These are phyloP conservation scores for Whitmania pigra DNA, from an alignment of 1,140 invertebrate genomes.

Conservation along the genomic window DNA sequence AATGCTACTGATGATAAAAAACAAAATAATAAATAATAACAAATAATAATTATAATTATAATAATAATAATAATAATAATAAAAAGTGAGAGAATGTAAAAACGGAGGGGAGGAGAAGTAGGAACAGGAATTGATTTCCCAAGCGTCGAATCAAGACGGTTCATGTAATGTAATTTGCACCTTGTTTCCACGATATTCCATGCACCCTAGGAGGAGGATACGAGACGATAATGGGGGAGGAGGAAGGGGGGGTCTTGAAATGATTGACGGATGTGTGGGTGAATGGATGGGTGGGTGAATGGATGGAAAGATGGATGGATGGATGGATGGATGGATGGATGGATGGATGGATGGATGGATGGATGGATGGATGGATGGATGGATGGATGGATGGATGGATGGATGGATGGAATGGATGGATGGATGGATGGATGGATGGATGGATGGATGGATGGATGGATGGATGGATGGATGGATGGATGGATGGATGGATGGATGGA, in stretches of 20 bases:
- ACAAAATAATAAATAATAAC: too few relatives aligned
- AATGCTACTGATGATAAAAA: background rate
- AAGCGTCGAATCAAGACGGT: background rate
- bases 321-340: background rate
- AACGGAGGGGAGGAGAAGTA: background rate
- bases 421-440: background rate
- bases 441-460: too few relatives aligned
- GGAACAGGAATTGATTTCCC: constrained; percentile 4
- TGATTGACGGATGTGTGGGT: background rate
- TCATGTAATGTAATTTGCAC: background rate
- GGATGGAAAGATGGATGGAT: background rate
- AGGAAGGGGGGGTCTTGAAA: background rate
- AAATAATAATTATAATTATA: too few relatives aligned
- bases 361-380: background rate
- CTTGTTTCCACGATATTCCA: too few relatives aligned
- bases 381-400: background rate
- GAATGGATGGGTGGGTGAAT: background rate
- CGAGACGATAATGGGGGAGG: too few relatives aligned
- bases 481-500: background rate
- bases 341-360: background rate
- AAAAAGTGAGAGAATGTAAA: background rate
- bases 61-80: too few relatives aligned
- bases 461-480: constrained; percentile 4
- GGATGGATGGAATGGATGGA: too few relatives aligned
- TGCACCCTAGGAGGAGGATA: too few relatives aligned